Conservation (phyloP, 2,888 invertebrate species). For the Asteroscopus sphinx region DNA sequence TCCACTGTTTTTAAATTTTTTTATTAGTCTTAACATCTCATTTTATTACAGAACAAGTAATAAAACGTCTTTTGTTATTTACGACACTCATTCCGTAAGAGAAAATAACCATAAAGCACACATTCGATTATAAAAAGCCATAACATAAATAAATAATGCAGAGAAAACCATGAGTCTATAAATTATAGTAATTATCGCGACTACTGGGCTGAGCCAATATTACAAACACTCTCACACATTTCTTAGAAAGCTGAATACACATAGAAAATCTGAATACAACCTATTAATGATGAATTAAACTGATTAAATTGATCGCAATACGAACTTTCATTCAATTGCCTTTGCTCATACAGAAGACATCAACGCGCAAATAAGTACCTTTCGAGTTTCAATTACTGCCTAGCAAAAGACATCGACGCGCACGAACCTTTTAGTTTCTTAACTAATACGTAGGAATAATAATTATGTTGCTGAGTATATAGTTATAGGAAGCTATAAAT, state of each 20-base stretch:
- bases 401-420: no score
- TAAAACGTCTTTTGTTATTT: background rate
- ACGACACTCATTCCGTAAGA: background rate
- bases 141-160: background rate
- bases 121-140: constrained; percentile 10
- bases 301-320: constrained; percentile 10
- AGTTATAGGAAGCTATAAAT: constrained; percentile 17
- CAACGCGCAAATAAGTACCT: no score
- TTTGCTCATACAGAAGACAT: constrained; percentile 59
- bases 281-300: constrained; percentile 1
- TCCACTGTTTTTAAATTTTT: no score
- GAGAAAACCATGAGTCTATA: constrained; percentile 29
- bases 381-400: no score
- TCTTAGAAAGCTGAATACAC: constrained; percentile 31
- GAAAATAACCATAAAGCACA: constrained; percentile 3
- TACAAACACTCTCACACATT: constrained; percentile 27
- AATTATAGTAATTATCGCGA: constrained; percentile 24
- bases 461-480: no score
- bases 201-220: constrained; percentile 33
- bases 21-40: background rate
- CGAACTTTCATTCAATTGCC: constrained; percentile 29
- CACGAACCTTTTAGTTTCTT: constrained; percentile 1
- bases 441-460: no score
- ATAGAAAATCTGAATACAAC: constrained; percentile 5
- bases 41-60: background rate